Evolutionary conservation across 2,113 vertebrate genomes (phyloP).

Genomic region (Calyptomena viridis): DNA sequence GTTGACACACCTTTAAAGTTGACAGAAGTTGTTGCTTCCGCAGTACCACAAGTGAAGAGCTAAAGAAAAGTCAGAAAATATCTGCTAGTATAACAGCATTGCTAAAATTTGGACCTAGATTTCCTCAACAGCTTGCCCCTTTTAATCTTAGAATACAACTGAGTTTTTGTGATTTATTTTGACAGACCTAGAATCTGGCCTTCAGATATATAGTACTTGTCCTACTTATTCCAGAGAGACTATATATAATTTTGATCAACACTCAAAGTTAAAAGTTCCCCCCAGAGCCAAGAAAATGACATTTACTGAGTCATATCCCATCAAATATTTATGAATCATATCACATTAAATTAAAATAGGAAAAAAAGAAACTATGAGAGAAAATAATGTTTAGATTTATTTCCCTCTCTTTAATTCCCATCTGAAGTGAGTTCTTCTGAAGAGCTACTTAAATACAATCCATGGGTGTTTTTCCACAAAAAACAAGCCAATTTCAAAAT

Average conservation of each 20-base stretch:
- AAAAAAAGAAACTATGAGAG: neutral
- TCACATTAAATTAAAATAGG: slow-evolving; percentile 15
- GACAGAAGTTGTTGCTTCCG: neutral
- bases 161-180: neutral
- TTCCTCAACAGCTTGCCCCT: neutral
- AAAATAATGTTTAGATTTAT: neutral
- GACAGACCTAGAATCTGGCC: neutral
- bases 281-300: slow-evolving; percentile 34
- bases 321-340: slow-evolving; percentile 17
- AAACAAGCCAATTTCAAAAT: neutral
- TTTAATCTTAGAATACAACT: neutral
- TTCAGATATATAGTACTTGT: neutral
- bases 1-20: neutral
- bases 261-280: neutral
- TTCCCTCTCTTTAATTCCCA: neutral
- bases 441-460: neutral
- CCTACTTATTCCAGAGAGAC: neutral
- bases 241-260: neutral
- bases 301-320: neutral
- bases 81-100: neutral
- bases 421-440: neutral
- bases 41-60: neutral
- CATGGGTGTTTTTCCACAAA: neutral
- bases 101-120: neutral
- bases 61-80: neutral